These are phyloP conservation scores for Pemphredon lugubris DNA, from an alignment of 2,888 invertebrate species.

Conservation along the genomic window DNA sequence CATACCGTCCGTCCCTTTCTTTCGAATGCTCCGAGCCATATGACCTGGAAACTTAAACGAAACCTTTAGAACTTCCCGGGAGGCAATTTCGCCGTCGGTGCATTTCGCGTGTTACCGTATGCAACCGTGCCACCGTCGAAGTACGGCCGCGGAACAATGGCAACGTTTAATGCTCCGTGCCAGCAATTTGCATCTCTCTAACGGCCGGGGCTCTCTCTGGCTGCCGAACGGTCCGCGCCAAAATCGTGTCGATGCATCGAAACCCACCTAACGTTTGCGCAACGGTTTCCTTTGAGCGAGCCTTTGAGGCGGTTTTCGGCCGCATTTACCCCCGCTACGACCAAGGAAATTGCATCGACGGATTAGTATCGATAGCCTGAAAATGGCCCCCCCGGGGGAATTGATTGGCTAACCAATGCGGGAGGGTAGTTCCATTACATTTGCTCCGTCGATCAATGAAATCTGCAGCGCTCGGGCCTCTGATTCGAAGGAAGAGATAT, in stretches of 20 bases:
- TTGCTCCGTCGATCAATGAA: conserved; percentile 3
- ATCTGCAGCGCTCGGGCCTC: conserved; percentile 11
- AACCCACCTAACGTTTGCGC: conserved; percentile 34
- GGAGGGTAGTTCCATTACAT: conserved; percentile 4
- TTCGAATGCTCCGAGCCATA: conserved; percentile 47
- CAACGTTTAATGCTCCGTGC: conserved; percentile 57
- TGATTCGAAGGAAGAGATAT: conserved; percentile 5
- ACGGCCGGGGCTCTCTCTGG: conserved; percentile 23
- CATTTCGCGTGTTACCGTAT: conserved; percentile 37
- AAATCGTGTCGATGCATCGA: conserved; percentile 47
- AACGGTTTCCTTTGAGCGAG: conserved; percentile 33
- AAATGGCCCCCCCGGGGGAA: conserved; percentile 22
- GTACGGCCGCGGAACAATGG: conserved; percentile 43
- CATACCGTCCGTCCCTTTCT: conserved; percentile 13
- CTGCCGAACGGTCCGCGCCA: conserved; percentile 29
- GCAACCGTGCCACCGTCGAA: conserved; percentile 28
- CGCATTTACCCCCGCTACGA: conserved; percentile 18
- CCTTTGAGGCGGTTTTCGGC: conserved; percentile 42
- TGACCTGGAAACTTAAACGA: conserved; percentile 72
- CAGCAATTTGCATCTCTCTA: conserved; percentile 67
- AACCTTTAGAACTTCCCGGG: conserved; percentile 65
- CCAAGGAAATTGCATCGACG: conserved; percentile 45
- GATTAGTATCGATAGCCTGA: conserved; percentile 9
- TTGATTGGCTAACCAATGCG: conserved; percentile 18
- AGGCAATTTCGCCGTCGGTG: conserved; percentile 60